Base-by-base conservation (phyloP, 1,140 invertebrate species). In the Drosophila sp. region DNA sequence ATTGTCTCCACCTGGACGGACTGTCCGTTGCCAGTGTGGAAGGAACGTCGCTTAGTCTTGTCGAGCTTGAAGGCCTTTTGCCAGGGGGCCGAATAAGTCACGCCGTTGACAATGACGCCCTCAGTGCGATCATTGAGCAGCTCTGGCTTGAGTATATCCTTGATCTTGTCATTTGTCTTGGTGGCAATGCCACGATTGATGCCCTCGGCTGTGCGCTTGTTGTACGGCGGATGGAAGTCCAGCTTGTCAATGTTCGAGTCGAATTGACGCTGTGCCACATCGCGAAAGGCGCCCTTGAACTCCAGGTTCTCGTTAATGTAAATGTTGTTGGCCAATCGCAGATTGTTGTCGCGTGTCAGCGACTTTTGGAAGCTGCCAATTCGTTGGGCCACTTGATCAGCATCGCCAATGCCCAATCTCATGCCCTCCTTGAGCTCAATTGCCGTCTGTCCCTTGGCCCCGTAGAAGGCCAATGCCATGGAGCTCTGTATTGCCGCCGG, bases 271-370 rank as follows among this genome's bases (percentile, higher is more conserved):
- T 82, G 87, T 7, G 90, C 87, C 25, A 86, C 64, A 48, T 91
- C 90, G 0, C 82, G 76, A 38, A 91, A 91, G 14, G 84, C 76
- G 41, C 78, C 83, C 74, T 91, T 91, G 63, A 71, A 91, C 66
- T 91, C 83, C 6, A 91, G 78, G 48, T 91, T 89, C 65, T 90
- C 87, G 54, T 90, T 91, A 45, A 91, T 91, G 50, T 91, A 91
- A 18, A 91, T 86, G 48, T 86, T 89, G 54, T 90, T 91, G 50
- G 87, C 87, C 70, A 91, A 61, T 1, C 90, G 87, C 29, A 91
- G 57, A 72, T 79, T 86, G 69, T 91, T 90, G 65, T 91, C 87
- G 7, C 87, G 78, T 25, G 78, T 80, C 58, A 90, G 63, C 11
- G 80, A 56, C 62, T 83, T 76, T 69, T 91, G 90, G 58, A 73